Base-by-base conservation (phyloP, 2,888 invertebrate species). In the Lasioglossum villosulum region DNA sequence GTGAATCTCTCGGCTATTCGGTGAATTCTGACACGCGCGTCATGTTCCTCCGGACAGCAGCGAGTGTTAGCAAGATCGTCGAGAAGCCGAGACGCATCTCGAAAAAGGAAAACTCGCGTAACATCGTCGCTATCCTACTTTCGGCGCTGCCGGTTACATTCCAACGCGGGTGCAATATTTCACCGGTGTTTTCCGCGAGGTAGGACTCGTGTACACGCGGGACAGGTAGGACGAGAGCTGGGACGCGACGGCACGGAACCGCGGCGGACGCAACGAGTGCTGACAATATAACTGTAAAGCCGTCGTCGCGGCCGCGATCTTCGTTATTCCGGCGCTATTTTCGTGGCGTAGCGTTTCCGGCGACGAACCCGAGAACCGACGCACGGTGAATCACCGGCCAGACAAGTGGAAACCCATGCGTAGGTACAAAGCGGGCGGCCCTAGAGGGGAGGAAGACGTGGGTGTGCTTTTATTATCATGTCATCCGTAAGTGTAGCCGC, bases 271-370 rank as follows among this genome's bases (percentile, higher is more conserved):
- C 80, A 72, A 86, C 86, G 86, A 75, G 77, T 79, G 88, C 80
- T 83, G 90, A 90, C 90, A 89, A 90, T 90, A 84, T 82, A 42
- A 80, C 80, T 86, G 80, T 89, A 90, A 90, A 89, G 80, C 89
- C 82, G 83, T 90, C 86, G 77, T 84, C 87, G 76, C 75, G 16
- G 78, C 52, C 77, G 80, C 83, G 86, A 84, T 88, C 88, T 89
- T 89, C 88, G 89, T 91, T 91, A 88, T 90, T 89, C 80, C 86
- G 66, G 66, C 84, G 88, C 90, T 89, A 90, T 88, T 88, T 88
- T 89, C 82, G 89, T 66, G 59, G 45, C 79, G 80, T 78, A 45
- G 52, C 81, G 83, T 74, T 86, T 85, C 85, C 86, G 86, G 78
- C 86, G 78, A 27, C 76, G 79, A 42, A 52, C 37, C 30, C 48